Percentiles rank a stretch among this genome's conserved stretches.
phyloP scores from a whole-genome alignment of 2,888 invertebrate species.

The Conchocele bisecta region DNA sequence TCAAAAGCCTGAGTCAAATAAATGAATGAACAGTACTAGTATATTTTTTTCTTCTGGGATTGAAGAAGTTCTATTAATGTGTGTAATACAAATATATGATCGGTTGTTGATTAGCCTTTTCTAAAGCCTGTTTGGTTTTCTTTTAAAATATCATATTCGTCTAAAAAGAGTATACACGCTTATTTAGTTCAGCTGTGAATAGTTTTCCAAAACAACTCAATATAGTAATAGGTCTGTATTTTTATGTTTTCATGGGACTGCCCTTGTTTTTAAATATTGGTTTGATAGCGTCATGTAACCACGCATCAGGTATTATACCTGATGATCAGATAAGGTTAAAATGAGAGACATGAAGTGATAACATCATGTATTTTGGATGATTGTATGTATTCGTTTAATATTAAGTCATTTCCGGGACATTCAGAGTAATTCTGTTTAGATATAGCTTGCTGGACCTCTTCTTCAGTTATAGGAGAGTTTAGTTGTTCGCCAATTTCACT shows the following conservation, averaged over 20 bases:
- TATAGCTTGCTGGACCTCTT: background rate
- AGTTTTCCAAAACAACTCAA: conserved; percentile 32
- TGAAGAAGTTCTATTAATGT: conserved; percentile 17
- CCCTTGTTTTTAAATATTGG: conserved; percentile 37
- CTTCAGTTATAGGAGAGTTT: background rate
- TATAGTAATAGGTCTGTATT: conserved; percentile 29
- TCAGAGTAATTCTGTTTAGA: background rate
- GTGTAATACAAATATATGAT: conserved; percentile 20
- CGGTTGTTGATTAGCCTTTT: conserved; percentile 10
- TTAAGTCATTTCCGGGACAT: conserved; percentile 2
- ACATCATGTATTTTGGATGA: background rate
- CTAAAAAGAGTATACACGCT: conserved; percentile 13
- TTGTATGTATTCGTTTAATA: conserved; percentile 17
- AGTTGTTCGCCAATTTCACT: background rate
- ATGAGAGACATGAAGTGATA: background rate
- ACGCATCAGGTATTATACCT: conserved; percentile 13
- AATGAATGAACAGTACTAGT: conserved; percentile 8
- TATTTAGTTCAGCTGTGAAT: conserved; percentile 24
- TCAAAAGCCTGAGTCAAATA: conserved; percentile 13
- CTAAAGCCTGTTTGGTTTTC: conserved; percentile 34
- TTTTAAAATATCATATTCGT: conserved; percentile 4
- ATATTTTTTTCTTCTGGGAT: conserved; percentile 14
- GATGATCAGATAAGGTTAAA: conserved; percentile 15
- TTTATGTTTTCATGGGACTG: background rate
- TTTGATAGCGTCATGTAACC: conserved; percentile 16